Percentiles rank a stretch among this genome's conserved stretches.
Conservation (phyloP, 2,888 invertebrate species). For the Brachyptera risi region DNA sequence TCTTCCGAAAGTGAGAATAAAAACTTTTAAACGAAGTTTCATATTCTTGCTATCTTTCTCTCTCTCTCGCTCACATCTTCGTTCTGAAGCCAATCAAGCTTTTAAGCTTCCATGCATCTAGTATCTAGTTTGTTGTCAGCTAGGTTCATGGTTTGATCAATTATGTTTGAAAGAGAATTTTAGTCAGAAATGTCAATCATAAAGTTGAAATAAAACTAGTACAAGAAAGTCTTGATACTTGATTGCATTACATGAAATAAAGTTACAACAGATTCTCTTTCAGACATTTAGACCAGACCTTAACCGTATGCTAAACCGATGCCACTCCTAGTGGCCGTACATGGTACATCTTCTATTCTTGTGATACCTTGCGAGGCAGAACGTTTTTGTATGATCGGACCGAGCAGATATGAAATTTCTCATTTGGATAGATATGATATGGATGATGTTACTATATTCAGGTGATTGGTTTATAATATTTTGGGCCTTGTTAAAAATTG, state of each 20-base stretch:
- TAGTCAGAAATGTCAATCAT: too few species aligned
- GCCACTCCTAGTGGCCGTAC: constrained; percentile 14
- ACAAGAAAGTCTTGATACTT: too few species aligned
- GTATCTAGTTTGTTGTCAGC: too few species aligned
- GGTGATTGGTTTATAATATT: constrained; percentile 6
- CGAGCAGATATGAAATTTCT: constrained; percentile 1
- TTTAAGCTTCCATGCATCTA: constrained; percentile 14
- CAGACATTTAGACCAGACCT: too few species aligned
- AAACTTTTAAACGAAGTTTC: background rate
- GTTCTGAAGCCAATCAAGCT: constrained; percentile 4
- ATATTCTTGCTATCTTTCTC: constrained; percentile 4
- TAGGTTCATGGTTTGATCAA: too few species aligned
- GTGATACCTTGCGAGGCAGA: background rate
- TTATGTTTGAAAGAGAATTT: too few species aligned
- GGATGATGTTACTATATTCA: constrained; percentile 14
- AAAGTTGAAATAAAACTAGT: too few species aligned
- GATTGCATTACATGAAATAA: too few species aligned
- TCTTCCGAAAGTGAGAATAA: constrained; percentile 8
- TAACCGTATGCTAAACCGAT: too few species aligned
- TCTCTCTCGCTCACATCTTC: too few species aligned
- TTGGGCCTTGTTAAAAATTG: constrained; percentile 10
- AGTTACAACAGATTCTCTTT: too few species aligned
- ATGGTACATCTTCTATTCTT: constrained; percentile 1
- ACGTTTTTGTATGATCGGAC: too few species aligned
- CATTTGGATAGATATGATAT: constrained; percentile 12